These are phyloP conservation scores for Galemys pyrenaicus DNA, from an alignment of 2,113 vertebrate genomes.

Conservation along the genomic window DNA sequence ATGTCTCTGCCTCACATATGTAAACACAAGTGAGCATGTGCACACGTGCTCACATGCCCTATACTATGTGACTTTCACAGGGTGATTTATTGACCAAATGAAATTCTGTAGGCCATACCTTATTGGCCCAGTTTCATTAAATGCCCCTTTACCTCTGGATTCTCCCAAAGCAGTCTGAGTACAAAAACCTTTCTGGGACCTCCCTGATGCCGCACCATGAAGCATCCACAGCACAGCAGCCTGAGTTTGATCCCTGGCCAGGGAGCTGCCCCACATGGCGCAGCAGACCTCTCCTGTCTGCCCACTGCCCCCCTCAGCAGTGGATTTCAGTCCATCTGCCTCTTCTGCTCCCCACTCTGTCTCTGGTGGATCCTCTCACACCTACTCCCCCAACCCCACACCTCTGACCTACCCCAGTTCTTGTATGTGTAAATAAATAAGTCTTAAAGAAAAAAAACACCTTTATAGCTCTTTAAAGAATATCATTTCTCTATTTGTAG, in stretches of 20 bases:
- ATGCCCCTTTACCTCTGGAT: background rate
- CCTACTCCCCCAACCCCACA: too few relatives aligned
- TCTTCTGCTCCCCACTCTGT: too few relatives aligned
- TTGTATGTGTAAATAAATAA: too few relatives aligned
- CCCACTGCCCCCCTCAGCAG: too few relatives aligned
- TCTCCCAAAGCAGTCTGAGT: background rate
- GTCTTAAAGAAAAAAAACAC: background rate
- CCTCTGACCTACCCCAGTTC: too few relatives aligned
- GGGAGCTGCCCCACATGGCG: too few relatives aligned
- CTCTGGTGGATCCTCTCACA: too few relatives aligned
- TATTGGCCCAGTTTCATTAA: background rate
- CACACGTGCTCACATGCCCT: fast-evolving
- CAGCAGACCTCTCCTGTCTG: too few relatives aligned
- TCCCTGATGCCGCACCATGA: too few relatives aligned
- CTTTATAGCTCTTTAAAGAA: background rate
- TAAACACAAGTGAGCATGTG: fast-evolving
- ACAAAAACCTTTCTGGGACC: background rate
- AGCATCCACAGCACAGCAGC: too few relatives aligned
- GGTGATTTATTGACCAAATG: background rate
- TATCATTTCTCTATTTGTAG: background rate
- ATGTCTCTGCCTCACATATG: background rate
- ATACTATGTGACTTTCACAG: background rate
- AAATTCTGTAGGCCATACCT: background rate
- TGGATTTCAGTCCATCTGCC: too few relatives aligned
- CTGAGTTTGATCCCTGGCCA: too few relatives aligned